Evolutionary conservation across 2,888 invertebrate species (phyloP).

Genomic region (Cataglyphis altisquamis): DNA sequence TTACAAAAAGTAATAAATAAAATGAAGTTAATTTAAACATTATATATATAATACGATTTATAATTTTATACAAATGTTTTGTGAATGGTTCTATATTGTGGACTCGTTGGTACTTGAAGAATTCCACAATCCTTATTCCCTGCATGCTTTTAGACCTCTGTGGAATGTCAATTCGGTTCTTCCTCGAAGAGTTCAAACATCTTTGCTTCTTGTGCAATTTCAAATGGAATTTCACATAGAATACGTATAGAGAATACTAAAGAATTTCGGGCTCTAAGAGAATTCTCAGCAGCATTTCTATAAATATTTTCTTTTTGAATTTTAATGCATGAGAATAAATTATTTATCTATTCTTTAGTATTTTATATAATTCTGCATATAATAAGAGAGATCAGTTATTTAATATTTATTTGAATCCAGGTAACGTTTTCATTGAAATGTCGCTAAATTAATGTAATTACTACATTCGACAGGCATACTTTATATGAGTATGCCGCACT

Average conservation of each 20-base stretch:
- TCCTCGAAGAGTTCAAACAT: constrained; percentile 45
- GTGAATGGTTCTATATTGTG: not conserved
- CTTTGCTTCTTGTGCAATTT: constrained; percentile 44
- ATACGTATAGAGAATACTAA: constrained; percentile 24
- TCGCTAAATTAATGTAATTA: not conserved
- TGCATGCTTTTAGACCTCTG: constrained; percentile 31
- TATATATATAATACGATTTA: not conserved
- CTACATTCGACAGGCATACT: not conserved
- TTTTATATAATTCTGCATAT: not conserved
- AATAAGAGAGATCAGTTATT: not conserved
- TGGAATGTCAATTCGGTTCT: constrained; percentile 52
- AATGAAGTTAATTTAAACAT: not conserved
- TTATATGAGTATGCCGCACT: not conserved
- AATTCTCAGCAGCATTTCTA: not conserved
- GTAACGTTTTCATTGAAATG: not conserved
- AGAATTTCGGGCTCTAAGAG: not conserved
- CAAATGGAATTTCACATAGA: constrained; percentile 44
- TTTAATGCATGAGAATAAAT: not conserved
- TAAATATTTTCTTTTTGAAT: not conserved
- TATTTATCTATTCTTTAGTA: not conserved
- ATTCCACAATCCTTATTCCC: constrained; percentile 47
- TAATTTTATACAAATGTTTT: not conserved
- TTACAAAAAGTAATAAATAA: too few relatives aligned
- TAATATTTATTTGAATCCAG: not conserved
- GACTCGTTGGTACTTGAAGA: constrained; percentile 10